Conservation (phyloP, 2,888 invertebrate species). For the Zygogramma bicolorata region DNA sequence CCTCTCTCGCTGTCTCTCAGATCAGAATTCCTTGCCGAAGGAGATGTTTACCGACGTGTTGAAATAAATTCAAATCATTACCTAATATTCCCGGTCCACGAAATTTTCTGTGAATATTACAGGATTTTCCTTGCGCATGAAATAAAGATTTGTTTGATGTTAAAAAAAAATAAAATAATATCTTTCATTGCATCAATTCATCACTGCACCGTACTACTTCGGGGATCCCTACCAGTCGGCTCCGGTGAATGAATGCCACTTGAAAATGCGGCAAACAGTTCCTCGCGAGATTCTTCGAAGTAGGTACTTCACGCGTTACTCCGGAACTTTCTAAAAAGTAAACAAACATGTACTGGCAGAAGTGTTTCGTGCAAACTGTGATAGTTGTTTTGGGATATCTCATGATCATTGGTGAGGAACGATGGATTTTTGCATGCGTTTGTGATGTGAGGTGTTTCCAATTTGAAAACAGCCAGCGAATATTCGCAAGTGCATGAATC, state of each 20-base stretch:
- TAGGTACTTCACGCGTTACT: neutral
- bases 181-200: no score
- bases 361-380: constrained; percentile 58
- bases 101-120: no score
- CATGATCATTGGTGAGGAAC: constrained; percentile 60
- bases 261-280: constrained; percentile 24
- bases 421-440: neutral
- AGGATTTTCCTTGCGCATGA: no score
- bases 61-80: no score
- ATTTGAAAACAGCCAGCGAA: no score
- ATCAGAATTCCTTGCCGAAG: no score
- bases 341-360: constrained; percentile 47
- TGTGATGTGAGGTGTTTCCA: no score
- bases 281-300: constrained; percentile 31
- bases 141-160: no score
- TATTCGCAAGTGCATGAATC: neutral
- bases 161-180: no score
- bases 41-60: no score
- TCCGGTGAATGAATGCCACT: constrained; percentile 13
- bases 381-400: constrained; percentile 62
- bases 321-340: constrained; percentile 31
- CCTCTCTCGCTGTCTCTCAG: no score
- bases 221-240: constrained; percentile 1
- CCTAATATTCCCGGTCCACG: no score
- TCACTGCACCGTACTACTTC: neutral